Base-by-base conservation (phyloP, 2,797 vertebrate species). In the Argentina silus region DNA sequence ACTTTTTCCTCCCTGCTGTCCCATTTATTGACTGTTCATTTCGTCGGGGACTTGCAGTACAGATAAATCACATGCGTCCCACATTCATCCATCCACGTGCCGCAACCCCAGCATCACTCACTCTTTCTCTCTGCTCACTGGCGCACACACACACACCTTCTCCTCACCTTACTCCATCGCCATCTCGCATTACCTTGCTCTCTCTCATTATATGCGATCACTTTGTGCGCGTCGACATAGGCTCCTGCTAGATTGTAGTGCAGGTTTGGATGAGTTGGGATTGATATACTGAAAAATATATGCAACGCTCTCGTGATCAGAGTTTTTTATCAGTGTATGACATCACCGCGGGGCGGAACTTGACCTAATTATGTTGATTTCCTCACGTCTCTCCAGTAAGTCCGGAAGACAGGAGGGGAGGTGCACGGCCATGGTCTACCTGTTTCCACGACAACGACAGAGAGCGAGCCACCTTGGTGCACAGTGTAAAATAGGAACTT, bases 391-490 rank as follows among this genome's bases (percentile, higher is more conserved):
- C 23, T 36, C 27, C 45, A 74, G 67, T 73, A 69, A 78, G 47
- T 23, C 23, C 75, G 60, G 67, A 62, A 69, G 63, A 64, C 70
- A 66, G 69, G 47, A 72, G 71, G 27, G 73, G 70, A 73, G 48
- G 57, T 51, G 69, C 47, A 72, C 15, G 12, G 63, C 72, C 27
- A 71, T 78, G 76, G 84, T 78, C 80, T 85, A 80, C 84, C 88
- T 85, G 91, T 93, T 93, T 92, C 91, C 90, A 93, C 89, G 91
- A 92, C 91, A 91, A 92, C 91, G 77, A 82, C 44, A 81, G 75
- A n/a, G n/a, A 78, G 82, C 67, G 70, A 69, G 64, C 47, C 6
- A 61, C 59, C 27, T 61, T 55, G 15, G 53, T 55, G 53, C 53
- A 42, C 23, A 36, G 59, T 10, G 11, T 8, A 15, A 45, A 1